phyloP scores from a whole-genome alignment of 2,113 vertebrate genomes.

The Andinoacara biseriatus region DNA sequence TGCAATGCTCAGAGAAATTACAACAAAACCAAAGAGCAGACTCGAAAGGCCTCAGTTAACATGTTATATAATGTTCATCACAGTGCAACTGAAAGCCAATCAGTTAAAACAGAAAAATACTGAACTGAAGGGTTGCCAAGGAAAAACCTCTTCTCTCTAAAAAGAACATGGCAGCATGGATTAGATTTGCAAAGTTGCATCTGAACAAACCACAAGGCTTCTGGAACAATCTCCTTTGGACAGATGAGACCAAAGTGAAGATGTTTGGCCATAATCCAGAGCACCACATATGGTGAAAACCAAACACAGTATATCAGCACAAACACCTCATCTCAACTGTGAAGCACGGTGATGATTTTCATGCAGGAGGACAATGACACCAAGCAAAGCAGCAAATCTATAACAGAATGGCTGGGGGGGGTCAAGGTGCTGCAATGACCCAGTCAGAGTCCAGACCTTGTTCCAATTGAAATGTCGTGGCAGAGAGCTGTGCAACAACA shows the following conservation, averaged over 20 bases:
- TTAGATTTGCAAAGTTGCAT: neutral
- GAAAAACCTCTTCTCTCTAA: neutral
- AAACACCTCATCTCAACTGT: constrained; percentile 11
- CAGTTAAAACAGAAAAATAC: too few species aligned
- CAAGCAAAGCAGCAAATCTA: neutral
- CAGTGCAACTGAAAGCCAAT: too few species aligned
- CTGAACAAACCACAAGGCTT: neutral
- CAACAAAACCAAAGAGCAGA: too few species aligned
- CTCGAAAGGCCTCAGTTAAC: too few species aligned
- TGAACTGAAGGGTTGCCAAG: neutral
- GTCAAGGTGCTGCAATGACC: neutral
- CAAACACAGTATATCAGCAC: neutral
- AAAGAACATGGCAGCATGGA: too few species aligned
- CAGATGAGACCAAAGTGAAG: neutral
- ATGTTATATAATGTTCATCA: too few species aligned
- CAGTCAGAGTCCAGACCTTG: neutral
- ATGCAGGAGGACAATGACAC: neutral
- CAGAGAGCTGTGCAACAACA: neutral
- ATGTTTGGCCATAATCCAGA: neutral
- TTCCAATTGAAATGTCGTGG: neutral
- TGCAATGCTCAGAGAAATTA: too few species aligned
- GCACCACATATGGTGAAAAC: neutral
- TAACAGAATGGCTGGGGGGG: neutral
- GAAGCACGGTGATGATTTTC: neutral
- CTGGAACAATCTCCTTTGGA: neutral